Evolutionary conservation across 2,113 vertebrate species (phyloP).

Genomic region (Mormyrus iriodes): DNA sequence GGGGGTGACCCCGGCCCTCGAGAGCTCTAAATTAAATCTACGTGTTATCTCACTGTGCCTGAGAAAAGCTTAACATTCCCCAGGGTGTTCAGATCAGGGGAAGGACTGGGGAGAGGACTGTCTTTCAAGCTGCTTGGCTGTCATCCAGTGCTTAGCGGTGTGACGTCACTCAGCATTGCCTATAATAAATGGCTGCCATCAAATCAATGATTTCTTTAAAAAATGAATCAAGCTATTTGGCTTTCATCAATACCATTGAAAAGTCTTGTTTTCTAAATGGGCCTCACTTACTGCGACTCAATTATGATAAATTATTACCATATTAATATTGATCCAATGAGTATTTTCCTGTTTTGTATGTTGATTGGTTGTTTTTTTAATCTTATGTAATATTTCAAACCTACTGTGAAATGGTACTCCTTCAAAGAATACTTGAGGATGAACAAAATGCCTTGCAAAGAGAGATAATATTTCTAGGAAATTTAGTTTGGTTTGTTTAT

Average conservation of each 20-base stretch:
- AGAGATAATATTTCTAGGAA: neutral
- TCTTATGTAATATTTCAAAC: neutral
- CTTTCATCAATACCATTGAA: slow-evolving; percentile 31
- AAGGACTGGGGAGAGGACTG: neutral
- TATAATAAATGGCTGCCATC: slow-evolving; percentile 12
- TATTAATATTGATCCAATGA: neutral
- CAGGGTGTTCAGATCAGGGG: neutral
- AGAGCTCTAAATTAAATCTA: slow-evolving; percentile 7
- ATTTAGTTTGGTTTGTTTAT: neutral
- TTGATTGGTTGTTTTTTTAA: neutral
- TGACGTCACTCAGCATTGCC: neutral
- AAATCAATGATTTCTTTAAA: slow-evolving; percentile 18
- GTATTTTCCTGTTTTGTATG: neutral
- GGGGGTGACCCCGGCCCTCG: neutral
- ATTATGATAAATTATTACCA: neutral
- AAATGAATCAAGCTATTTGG: slow-evolving; percentile 18
- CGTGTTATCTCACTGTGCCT: slow-evolving; percentile 14
- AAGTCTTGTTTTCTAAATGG: slow-evolving; percentile 12
- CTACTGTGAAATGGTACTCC: neutral
- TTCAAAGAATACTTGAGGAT: neutral
- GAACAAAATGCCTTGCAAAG: neutral
- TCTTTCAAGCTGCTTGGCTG: neutral
- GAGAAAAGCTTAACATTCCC: slow-evolving; percentile 2
- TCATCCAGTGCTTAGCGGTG: neutral
- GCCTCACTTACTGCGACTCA: neutral